Conservation (phyloP, 30 jellyfish, hydroid and myxozoan genomes). For the Nemopilema nomurai region DNA sequence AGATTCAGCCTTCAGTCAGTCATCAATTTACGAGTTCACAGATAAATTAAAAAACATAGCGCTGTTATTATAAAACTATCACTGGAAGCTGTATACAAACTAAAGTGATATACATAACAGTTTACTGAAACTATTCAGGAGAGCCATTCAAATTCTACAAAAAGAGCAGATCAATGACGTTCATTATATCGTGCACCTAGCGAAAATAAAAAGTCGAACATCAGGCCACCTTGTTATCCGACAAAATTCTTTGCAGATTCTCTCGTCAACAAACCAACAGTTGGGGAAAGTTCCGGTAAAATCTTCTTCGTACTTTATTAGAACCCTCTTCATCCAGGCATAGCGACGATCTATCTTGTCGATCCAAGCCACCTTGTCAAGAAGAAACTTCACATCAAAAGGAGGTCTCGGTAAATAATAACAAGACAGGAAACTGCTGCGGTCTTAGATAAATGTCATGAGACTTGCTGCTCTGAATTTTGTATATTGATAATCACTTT, state of each 20-base stretch:
- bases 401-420: background rate
- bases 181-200: too few species aligned
- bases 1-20: too few species aligned
- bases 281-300: slow-evolving; percentile 87
- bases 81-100: too few species aligned
- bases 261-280: slow-evolving; percentile 92
- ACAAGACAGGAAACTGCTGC: background rate
- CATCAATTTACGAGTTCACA: too few species aligned
- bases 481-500: too few species aligned
- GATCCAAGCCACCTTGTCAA: slow-evolving; percentile 98
- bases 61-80: too few species aligned
- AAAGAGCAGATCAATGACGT: too few species aligned
- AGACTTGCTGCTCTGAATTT: background rate
- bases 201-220: background rate
- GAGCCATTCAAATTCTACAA: too few species aligned
- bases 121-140: too few species aligned
- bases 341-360: slow-evolving; percentile 96
- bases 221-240: slow-evolving; percentile 71
- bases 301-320: slow-evolving; percentile 90
- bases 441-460: background rate
- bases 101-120: too few species aligned
- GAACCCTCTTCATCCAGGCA: slow-evolving; percentile 95
- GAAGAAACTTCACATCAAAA: too few species aligned
- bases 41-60: too few species aligned
- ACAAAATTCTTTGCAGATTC: slow-evolving; percentile 82